These are phyloP conservation scores for Salarias fasciatus DNA, from an alignment of 2,797 vertebrate species.

Conservation along the genomic window DNA sequence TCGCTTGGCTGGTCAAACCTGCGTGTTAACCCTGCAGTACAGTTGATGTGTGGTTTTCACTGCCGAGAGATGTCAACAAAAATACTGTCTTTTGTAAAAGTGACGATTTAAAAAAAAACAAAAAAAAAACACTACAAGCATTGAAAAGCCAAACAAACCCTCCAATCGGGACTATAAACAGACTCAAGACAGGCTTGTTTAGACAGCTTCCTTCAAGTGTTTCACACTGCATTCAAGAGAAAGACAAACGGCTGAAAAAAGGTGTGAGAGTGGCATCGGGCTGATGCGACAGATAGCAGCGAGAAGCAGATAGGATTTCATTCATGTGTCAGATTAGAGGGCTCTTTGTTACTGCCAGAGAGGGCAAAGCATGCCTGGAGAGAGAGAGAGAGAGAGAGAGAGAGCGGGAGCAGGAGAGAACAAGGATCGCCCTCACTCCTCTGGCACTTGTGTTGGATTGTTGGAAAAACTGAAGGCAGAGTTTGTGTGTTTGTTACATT, in stretches of 20 bases:
- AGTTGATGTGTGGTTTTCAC: conserved; percentile 1
- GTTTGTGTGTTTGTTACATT: conserved; percentile 32
- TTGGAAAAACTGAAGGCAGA: conserved; percentile 22
- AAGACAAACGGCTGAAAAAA: conserved; percentile 18
- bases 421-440: conserved; percentile 47
- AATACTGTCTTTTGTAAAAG: too few relatives aligned
- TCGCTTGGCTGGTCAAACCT: not conserved
- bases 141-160: conserved; percentile 27
- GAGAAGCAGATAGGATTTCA: conserved; percentile 64
- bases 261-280: conserved; percentile 48
- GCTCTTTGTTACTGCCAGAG: conserved; percentile 58
- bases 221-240: conserved; percentile 16
- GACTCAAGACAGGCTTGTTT: conserved; percentile 29
- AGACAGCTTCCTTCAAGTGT: conserved; percentile 20
- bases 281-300: conserved; percentile 53
- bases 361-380: conserved; percentile 53
- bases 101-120: too few relatives aligned
- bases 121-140: too few relatives aligned
- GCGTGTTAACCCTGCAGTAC: conserved; percentile 1
- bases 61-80: not conserved
- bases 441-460: conserved; percentile 28
- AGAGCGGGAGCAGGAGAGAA: too few relatives aligned
- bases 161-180: conserved; percentile 19
- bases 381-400: conserved; percentile 25
- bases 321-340: conserved; percentile 72